Base-by-base conservation (phyloP, 1,140 invertebrate species). In the Hirudo medicinalis region DNA sequence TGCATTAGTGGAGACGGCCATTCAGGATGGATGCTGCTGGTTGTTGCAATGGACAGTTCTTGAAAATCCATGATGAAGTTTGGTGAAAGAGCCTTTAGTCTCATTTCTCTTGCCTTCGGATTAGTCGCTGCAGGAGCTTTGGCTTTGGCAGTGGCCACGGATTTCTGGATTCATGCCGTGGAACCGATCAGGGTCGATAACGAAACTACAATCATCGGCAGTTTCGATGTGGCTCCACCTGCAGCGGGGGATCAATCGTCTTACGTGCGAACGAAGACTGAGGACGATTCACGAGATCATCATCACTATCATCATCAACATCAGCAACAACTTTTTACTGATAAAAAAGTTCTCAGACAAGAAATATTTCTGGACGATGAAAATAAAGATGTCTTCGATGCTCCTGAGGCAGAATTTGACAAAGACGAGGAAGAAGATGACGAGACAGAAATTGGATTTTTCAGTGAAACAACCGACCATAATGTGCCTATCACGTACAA, bases 121-220 rank as follows among this genome's bases (percentile, higher is more conserved):
- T 53, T 70, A 11, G 69, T 70, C 20, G 69, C 69, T 19, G 36
- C 69, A 0, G 69, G 69, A 49, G 69, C 69, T 13, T 32, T 70
- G 69, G 32, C 69, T 25, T 49, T 70, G 19, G 69, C 69, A 0
- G 69, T 70, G n/a, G 69, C 69, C 69, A 70, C 69, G 32, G 69
- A 70, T 53, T 70, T 49, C 69, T 70, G 69, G 69, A 36, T 70
- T 15, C 53, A 49, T 53, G 49, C 69, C 53, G 22, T 70, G 2
- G 69, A 70, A 54, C 49, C 25, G 9, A 54, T 70, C 69, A 70
- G 32, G 20, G 32, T 53, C n/a, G 36, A 43, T 11, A 25, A 36
- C 36, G 69, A 70, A 29, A 70, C 32, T 19, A 25, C 22, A 13
- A 70, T 22, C 29, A n/a, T 63, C 57, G 57, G 57, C 57, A 63